Percentiles rank a stretch among this genome's conserved stretches.
Conservation (phyloP, 1,140 invertebrate genomes). For the Ostrea edulis region DNA sequence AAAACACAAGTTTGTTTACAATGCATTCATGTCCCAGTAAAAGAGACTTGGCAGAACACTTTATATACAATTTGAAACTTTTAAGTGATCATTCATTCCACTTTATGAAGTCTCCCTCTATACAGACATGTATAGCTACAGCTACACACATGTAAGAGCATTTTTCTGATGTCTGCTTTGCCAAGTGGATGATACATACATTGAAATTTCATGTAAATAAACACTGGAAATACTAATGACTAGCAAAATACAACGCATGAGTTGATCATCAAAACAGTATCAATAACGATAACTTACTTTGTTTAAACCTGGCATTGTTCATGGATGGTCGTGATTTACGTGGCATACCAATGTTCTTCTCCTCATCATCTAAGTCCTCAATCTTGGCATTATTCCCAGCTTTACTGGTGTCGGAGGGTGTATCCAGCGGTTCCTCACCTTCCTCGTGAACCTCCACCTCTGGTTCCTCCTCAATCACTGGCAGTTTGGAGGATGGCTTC, state of each 20-base stretch:
- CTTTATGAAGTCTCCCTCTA: too few relatives aligned
- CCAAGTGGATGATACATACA: too few relatives aligned
- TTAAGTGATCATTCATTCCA: too few relatives aligned
- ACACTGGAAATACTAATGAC: too few relatives aligned
- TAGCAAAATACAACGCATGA: not conserved
- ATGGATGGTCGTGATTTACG: constrained; percentile 65
- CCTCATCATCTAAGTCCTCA: constrained; percentile 55
- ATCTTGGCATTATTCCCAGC: not conserved
- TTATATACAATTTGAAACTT: too few relatives aligned
- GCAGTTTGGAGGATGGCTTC: constrained; percentile 78
- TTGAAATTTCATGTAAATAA: too few relatives aligned
- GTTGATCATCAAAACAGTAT: not conserved
- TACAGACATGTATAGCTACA: too few relatives aligned
- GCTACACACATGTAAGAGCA: too few relatives aligned
- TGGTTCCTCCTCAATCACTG: constrained; percentile 72
- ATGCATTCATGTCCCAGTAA: not conserved
- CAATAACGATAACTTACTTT: constrained; percentile 70
- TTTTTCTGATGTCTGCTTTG: too few relatives aligned
- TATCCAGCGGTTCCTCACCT: constrained; percentile 49
- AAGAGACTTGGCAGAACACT: too few relatives aligned
- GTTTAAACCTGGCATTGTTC: constrained; percentile 74
- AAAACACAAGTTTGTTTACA: not conserved
- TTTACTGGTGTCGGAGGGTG: constrained; percentile 42
- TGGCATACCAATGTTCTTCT: constrained; percentile 55
- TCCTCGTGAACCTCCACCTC: constrained; percentile 61